Evolutionary conservation across 2,888 invertebrate species (phyloP).

Genomic region (Imbricaverruca yamaguchii): DNA sequence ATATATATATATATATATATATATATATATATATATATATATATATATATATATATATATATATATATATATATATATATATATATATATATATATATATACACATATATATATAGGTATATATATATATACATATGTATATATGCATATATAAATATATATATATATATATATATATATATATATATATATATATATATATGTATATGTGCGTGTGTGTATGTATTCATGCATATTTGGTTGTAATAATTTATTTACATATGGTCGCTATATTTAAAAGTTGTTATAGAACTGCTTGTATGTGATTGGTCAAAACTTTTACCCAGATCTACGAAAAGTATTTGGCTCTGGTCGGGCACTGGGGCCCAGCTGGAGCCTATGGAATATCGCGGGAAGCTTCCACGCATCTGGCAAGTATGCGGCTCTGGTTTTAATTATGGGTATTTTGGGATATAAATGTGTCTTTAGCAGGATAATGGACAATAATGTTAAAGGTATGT

Average conservation of each 20-base stretch:
- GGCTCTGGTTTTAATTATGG: no score
- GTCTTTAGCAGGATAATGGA: no score
- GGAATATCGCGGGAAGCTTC: no score
- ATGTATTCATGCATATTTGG: slow-evolving; percentile 23
- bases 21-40: slow-evolving; percentile 22
- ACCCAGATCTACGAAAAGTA: no score
- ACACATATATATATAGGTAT: not conserved
- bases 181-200: slow-evolving; percentile 21
- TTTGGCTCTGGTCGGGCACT: no score
- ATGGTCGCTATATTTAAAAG: not conserved
- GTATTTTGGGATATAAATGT: no score
- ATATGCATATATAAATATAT: slow-evolving; percentile 23
- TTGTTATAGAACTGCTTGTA: no score
- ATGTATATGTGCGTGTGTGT: slow-evolving; percentile 24
- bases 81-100: slow-evolving; percentile 17
- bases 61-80: slow-evolving; percentile 14
- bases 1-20: slow-evolving; percentile 22
- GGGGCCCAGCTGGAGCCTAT: no score
- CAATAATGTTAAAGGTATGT: no score
- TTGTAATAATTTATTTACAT: not conserved
- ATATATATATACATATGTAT: slow-evolving; percentile 8
- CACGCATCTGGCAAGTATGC: no score
- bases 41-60: slow-evolving; percentile 11
- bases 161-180: not conserved
- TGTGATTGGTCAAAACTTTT: no score